Evolutionary conservation across 2,113 vertebrate genomes (phyloP), one percentile per base, ranked within the genome.

Genomic region (Recurvirostra avosetta): DNA sequence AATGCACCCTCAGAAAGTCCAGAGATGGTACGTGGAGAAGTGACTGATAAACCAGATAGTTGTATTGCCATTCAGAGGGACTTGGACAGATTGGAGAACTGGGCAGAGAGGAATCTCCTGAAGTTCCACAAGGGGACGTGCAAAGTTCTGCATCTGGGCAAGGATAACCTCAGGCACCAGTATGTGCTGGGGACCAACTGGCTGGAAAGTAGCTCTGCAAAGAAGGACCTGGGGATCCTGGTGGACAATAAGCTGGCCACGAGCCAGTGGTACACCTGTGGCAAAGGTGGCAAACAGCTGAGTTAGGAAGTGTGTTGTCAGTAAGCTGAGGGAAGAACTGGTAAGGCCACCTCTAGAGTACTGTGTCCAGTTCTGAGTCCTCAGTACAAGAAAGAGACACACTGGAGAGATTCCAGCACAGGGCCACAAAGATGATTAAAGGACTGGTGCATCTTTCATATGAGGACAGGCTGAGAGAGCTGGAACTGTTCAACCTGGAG

Each of bases 91-190:
- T 25, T 32, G n/a, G 45, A 71, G 29, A 76, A 61, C 11, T 23
- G 22, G 12, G 8, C 52, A n/a, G 29, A 65, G 29, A 59, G 27
- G 14, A 82, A 32, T 55, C n/a, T 72, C 3, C 5, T 43, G 0
- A 76, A 59, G 26, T 81, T 68, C 3, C 6, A 7, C 18, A 36
- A 22, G 4, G 15, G 17, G 8, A 59, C 21, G 11, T 14, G 12
- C 0, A 0, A 38, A 63, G 27, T 76, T 29, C 15, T 58, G 7
- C 19, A 3, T 81, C 11, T 53, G 78, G 13, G 12, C 7, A 77
- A 32, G 38, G 52, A 8, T 76, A 67, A 76, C 23, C 9, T 62
- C 15, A 43, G 53, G 27, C 15, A 38, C 4, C 5, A 58, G 5
- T n/a, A 34, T 5, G 5, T 27, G 16, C 6, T 77, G 14, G 18